Conservation (phyloP, 2,888 invertebrate genomes). For the Drosophila quinaria region DNA sequence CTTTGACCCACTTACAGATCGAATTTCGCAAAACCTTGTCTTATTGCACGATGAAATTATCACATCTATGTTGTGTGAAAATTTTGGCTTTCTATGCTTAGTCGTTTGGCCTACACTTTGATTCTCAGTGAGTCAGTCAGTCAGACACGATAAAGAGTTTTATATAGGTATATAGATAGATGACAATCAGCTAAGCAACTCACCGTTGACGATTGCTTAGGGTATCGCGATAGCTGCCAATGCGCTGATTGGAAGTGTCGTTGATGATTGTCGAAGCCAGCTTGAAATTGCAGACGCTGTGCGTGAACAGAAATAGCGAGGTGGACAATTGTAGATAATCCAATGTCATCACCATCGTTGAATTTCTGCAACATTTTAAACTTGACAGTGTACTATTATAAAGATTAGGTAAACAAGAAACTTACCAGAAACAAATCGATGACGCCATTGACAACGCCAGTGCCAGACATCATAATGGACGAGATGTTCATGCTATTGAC, state of each 20-base stretch:
- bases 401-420: background rate
- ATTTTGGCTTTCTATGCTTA: no score
- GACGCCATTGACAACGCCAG: constrained; percentile 77
- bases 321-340: constrained; percentile 80
- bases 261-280: constrained; percentile 80
- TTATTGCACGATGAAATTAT: no score
- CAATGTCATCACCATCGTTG: constrained; percentile 74
- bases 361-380: constrained; percentile 64
- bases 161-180: no score
- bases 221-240: constrained; percentile 69
- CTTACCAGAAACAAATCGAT: constrained; percentile 80
- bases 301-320: constrained; percentile 83
- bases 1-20: no score
- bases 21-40: no score
- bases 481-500: constrained; percentile 83
- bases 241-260: constrained; percentile 63
- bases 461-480: constrained; percentile 80
- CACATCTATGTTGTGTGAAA: no score
- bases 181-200: background rate
- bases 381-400: background rate
- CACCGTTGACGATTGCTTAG: constrained; percentile 82
- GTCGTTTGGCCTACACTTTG: no score
- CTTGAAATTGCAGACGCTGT: constrained; percentile 83
- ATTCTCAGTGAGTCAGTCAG: no score
- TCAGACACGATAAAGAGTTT: no score